Evolutionary conservation across 2,888 invertebrate species (phyloP), one percentile per base, ranked within the genome.

Genomic region (Tryphoninae sp.): DNA sequence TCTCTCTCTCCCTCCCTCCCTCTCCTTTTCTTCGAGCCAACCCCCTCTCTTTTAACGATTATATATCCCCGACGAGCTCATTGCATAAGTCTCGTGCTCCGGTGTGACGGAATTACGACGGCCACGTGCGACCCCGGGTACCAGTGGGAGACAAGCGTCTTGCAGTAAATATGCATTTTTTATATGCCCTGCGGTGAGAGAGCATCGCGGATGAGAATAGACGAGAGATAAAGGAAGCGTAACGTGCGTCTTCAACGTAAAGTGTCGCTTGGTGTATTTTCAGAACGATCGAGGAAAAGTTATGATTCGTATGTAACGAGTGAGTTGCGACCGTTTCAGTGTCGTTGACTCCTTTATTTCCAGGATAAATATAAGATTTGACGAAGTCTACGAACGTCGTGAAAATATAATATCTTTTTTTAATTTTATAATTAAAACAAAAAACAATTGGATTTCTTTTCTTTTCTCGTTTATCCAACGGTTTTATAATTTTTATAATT

Each of bases 41-140:
- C 33, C 33, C 33, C 33, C 6, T 33, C 26, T 3, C 26, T 26
- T 26, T 51, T 16, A 13, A n/a, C 3, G 51, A 2, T 51, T 13
- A 51, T 23, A 42, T n/a, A n/a, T 49, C 33, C 6, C 6, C 53
- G 53, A 26, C 68, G 42, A 51, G 67, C 16, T 55, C 19, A 19
- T 68, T 40, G 16, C 40, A 19, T 19, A 49, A 51, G 13, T 68
- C 65, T 11, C 22, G 45, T 23, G 6, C 33, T 45, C 49, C 13
- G 55, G 65, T 59, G 40, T 55, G 42, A 11, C 68, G 75, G 72
- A 83, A 76, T 83, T 83, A 81, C 65, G 78, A 78, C 78, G 64
- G 78, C 62, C 78, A 78, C 76, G 80, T 80, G 80, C 53, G 59
- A 40, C 16, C 71, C 22, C 19, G 26, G 40, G 16, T 22, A 45